These are phyloP conservation scores for Acestrorhynchus altus DNA, from an alignment of 2,797 vertebrate species.

Conservation along the genomic window DNA sequence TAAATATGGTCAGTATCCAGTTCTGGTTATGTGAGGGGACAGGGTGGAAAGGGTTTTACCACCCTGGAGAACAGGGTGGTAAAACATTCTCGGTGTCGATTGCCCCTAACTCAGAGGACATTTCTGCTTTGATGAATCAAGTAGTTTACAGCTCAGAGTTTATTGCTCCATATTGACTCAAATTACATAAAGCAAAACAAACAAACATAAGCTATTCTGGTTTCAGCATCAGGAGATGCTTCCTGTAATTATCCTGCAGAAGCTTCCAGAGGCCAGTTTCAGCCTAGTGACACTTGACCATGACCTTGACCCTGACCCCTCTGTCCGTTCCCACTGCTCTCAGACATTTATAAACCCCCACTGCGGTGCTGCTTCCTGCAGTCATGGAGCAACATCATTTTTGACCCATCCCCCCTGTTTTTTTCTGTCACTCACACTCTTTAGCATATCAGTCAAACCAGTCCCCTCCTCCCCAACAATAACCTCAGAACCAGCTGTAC, in stretches of 20 bases:
- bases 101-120: too few species aligned
- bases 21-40: too few species aligned
- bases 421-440: too few species aligned
- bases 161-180: background rate
- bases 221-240: constrained; percentile 71
- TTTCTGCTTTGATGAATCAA: too few species aligned
- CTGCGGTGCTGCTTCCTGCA: background rate
- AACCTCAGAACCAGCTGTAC: too few species aligned
- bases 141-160: too few species aligned
- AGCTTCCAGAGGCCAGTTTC: background rate
- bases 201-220: constrained; percentile 70
- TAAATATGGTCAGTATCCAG: too few species aligned
- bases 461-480: too few species aligned
- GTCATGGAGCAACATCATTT: background rate
- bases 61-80: too few species aligned
- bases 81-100: too few species aligned
- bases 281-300: background rate
- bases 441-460: too few species aligned
- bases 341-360: background rate
- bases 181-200: constrained; percentile 34
- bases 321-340: constrained; percentile 40
- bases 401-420: background rate
- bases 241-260: constrained; percentile 67
- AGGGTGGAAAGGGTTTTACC: too few species aligned
- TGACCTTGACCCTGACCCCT: constrained; percentile 8